A percentile compares a stretch with the other conserved stretches of the same genome.
Evolutionary conservation across 2,888 invertebrate species (phyloP).

Genomic region (Drosophila incognita): DNA sequence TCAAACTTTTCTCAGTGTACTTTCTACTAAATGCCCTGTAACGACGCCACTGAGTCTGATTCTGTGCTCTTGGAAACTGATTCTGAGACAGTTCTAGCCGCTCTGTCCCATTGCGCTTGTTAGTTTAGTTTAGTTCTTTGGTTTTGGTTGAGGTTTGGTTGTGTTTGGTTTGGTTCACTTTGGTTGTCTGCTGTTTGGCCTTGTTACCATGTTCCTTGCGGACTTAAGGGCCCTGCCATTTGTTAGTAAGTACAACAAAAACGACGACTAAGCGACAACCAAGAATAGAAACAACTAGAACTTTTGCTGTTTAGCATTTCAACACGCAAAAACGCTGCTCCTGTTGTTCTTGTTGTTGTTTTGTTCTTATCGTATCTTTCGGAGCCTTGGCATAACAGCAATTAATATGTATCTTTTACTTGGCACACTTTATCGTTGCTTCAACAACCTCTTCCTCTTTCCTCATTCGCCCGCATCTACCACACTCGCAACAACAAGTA

Average conservation of each 20-base stretch:
- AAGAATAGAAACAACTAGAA: constrained; percentile 36
- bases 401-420: constrained; percentile 78
- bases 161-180: constrained; percentile 19
- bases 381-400: constrained; percentile 58
- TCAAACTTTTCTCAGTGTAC: neutral
- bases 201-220: constrained; percentile 45
- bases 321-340: constrained; percentile 54
- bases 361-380: constrained; percentile 26
- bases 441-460: neutral
- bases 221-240: constrained; percentile 51
- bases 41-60: constrained; percentile 38
- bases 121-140: constrained; percentile 62
- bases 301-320: constrained; percentile 75
- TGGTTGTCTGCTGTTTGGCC: constrained; percentile 24
- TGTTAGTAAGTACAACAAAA: constrained; percentile 49
- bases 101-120: constrained; percentile 54
- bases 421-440: constrained; percentile 70
- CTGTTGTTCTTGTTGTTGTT: constrained; percentile 14
- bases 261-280: constrained; percentile 3
- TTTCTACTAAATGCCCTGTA: neutral
- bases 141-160: constrained; percentile 44
- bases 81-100: constrained; percentile 17
- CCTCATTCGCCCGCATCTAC: neutral
- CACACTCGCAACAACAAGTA: constrained; percentile 12
- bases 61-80: constrained; percentile 20